These are phyloP conservation scores for Sterna hirundo DNA, from an alignment of 2,113 vertebrate species.

Conservation along the genomic window DNA sequence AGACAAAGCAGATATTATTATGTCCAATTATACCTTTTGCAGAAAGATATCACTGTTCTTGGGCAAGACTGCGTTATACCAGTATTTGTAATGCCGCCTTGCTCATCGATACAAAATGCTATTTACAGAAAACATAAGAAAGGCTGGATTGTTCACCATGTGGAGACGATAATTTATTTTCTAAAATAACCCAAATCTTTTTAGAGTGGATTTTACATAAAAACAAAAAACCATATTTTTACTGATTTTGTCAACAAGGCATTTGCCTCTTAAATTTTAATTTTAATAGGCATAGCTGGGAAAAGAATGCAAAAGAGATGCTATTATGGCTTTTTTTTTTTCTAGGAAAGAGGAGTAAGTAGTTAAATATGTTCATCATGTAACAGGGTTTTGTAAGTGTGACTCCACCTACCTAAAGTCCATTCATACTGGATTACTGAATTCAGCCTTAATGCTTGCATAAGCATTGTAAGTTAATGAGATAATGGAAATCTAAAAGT, in stretches of 20 bases:
- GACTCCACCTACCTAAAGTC: background rate
- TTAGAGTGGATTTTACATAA: background rate
- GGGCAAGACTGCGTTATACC: background rate
- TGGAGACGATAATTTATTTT: background rate
- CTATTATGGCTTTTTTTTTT: fast-evolving
- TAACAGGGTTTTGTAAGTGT: background rate
- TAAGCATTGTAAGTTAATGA: background rate
- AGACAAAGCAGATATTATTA: slow-evolving; percentile 13
- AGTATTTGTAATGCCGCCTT: background rate
- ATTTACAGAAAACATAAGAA: background rate
- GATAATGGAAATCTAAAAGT: background rate
- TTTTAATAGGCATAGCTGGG: background rate
- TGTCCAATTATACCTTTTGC: background rate
- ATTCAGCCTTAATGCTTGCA: background rate
- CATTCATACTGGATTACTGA: background rate
- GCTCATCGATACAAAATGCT: background rate
- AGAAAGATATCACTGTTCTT: background rate
- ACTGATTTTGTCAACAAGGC: background rate
- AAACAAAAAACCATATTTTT: background rate
- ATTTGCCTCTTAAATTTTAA: background rate
- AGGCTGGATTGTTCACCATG: background rate
- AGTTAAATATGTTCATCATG: background rate
- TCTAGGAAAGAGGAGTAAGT: background rate
- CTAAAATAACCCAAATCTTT: background rate
- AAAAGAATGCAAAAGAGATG: background rate